Evolutionary conservation across 2,888 invertebrate species (phyloP).

Genomic region (Xestoiulus laeticollis): DNA sequence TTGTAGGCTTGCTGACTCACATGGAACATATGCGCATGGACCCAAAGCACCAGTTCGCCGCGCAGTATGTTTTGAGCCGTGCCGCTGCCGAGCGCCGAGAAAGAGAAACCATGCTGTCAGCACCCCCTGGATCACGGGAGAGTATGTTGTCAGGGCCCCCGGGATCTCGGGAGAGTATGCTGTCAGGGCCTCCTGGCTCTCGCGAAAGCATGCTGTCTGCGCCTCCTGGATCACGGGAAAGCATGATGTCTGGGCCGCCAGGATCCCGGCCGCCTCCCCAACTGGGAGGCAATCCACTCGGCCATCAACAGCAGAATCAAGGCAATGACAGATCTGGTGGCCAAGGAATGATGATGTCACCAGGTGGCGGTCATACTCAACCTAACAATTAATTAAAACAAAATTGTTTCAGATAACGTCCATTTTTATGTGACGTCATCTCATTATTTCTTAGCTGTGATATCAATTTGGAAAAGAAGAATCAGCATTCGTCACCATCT

Average conservation of each 20-base stretch:
- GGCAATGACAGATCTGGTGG: conserved; percentile 43
- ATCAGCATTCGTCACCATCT: conserved; percentile 38
- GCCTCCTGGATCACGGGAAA: not conserved
- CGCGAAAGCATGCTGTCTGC: not conserved
- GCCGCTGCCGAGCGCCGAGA: conserved; percentile 91
- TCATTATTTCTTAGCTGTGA: conserved; percentile 49
- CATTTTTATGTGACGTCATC: conserved; percentile 32
- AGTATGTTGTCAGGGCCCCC: not conserved
- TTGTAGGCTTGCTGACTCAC: conserved; percentile 83
- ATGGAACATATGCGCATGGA: conserved; percentile 98
- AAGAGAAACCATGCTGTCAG: conserved; percentile 75
- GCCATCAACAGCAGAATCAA: conserved; percentile 46
- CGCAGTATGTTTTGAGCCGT: conserved; percentile 88
- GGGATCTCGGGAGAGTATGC: not conserved
- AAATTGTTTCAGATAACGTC: conserved; percentile 28
- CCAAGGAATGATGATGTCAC: conserved; percentile 36
- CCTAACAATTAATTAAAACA: conserved; percentile 13
- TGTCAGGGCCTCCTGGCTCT: not conserved
- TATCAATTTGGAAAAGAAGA: conserved; percentile 47
- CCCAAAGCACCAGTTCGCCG: conserved; percentile 94
- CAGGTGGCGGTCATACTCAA: conserved; percentile 47
- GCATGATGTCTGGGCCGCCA: not conserved
- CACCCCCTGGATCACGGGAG: not conserved
- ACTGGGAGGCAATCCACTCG: conserved; percentile 42
- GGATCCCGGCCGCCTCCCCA: conserved; percentile 25